These are phyloP conservation scores for Promerops cafer DNA, from an alignment of 2,113 vertebrate genomes.

Conservation along the genomic window DNA sequence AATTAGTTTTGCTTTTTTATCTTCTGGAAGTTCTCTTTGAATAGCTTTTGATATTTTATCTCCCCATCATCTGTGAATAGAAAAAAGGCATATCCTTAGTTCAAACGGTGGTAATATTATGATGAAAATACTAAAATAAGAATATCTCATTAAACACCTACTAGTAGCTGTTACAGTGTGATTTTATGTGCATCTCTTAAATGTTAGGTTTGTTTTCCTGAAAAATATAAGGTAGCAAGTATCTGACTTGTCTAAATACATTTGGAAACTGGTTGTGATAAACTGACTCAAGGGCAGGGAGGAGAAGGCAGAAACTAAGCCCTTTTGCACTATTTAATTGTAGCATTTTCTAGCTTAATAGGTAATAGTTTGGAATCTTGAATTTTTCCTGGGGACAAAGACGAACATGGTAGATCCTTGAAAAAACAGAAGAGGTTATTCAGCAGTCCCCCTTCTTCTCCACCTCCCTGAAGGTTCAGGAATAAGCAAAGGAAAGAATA, in stretches of 20 bases:
- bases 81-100: not conserved
- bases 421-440: constrained; percentile 10
- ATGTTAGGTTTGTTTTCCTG: not conserved
- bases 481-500: constrained; percentile 50
- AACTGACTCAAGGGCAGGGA: not conserved
- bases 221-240: not conserved
- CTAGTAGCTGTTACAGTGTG: not conserved
- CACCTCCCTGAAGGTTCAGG: constrained; percentile 12
- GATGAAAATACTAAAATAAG: not conserved
- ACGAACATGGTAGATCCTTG: not conserved
- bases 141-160: not conserved
- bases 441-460: not conserved
- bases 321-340: not conserved
- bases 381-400: not conserved
- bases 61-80: not conserved
- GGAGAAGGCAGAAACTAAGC: not conserved
- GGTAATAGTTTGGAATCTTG: not conserved
- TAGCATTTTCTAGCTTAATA: not conserved
- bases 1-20: not conserved
- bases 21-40: not conserved
- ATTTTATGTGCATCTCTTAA: not conserved
- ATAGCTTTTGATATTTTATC: not conserved
- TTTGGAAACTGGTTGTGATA: not conserved
- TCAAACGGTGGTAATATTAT: not conserved
- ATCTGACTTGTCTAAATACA: not conserved